These are phyloP conservation scores for Enteromius thamalakanensis DNA, from an alignment of 2,797 vertebrate species.

Conservation along the genomic window DNA sequence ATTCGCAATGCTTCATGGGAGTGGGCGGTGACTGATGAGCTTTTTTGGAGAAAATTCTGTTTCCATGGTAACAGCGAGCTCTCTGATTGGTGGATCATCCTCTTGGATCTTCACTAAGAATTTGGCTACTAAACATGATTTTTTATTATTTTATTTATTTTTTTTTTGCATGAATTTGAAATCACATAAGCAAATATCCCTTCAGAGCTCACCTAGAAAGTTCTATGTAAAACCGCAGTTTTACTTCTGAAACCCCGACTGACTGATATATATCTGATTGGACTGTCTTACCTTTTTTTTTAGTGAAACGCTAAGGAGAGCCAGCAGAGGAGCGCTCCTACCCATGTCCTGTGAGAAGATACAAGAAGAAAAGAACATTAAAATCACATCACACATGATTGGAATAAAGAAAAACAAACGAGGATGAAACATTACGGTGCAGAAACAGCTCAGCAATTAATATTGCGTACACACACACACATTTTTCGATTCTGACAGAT, in stretches of 20 bases:
- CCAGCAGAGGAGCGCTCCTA: conserved; percentile 50
- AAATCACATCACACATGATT: conserved; percentile 20
- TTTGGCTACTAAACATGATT: background rate
- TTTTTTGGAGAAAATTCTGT: conserved; percentile 20
- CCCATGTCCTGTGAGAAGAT: conserved; percentile 56
- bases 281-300: conserved; percentile 49
- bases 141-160: background rate
- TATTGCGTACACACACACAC: background rate
- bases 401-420: background rate
- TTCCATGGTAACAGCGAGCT: conserved; percentile 22
- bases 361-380: conserved; percentile 10
- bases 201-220: conserved; percentile 13
- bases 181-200: background rate
- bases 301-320: conserved; percentile 44
- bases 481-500: background rate
- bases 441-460: background rate
- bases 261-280: background rate
- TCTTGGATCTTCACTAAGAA: background rate
- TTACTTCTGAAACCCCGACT: background rate
- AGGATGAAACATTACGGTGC: background rate
- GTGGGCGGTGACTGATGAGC: background rate
- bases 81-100: background rate
- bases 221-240: background rate
- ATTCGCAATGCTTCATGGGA: conserved; percentile 31
- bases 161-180: conserved; percentile 5